Percentiles rank a stretch among this genome's conserved stretches.
phyloP scores from a whole-genome alignment of 2,113 vertebrate species.

The Callaeas wilsoni region DNA sequence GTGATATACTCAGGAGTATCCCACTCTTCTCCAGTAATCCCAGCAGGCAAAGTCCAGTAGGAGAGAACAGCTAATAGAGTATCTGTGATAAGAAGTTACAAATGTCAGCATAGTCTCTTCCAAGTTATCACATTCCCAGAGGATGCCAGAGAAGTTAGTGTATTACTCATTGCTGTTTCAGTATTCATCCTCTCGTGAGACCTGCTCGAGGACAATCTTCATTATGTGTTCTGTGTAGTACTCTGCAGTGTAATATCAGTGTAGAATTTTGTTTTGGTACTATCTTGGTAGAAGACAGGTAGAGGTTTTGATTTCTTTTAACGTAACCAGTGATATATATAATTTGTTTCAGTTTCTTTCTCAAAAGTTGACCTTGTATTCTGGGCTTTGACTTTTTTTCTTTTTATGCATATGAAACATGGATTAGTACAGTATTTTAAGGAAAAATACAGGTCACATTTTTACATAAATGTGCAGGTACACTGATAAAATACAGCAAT shows the following conservation, averaged over 20 bases:
- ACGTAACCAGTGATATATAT: background rate
- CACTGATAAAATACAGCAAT: background rate
- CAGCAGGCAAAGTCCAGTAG: slow-evolving; percentile 36
- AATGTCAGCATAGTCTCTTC: slow-evolving; percentile 50
- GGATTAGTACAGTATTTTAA: background rate
- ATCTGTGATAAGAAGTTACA: slow-evolving; percentile 52
- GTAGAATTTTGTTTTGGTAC: slow-evolving; percentile 18
- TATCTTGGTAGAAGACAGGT: background rate
- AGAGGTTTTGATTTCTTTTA: background rate
- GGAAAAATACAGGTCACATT: background rate
- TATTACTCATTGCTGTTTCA: background rate
- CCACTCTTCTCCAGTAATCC: slow-evolving; percentile 42
- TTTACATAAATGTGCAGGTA: background rate
- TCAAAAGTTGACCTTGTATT: background rate
- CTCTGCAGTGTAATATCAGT: background rate
- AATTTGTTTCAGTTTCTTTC: background rate
- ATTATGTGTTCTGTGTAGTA: background rate
- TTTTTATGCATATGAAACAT: background rate
- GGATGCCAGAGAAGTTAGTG: background rate
- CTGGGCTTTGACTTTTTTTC: background rate
- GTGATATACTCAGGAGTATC: background rate
- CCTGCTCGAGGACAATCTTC: slow-evolving; percentile 13
- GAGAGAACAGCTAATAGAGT: slow-evolving; percentile 50
- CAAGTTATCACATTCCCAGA: slow-evolving; percentile 20
- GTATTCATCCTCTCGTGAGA: slow-evolving; percentile 32